phyloP scores from a whole-genome alignment of 2,113 vertebrate genomes.

The Hucho hucho region DNA sequence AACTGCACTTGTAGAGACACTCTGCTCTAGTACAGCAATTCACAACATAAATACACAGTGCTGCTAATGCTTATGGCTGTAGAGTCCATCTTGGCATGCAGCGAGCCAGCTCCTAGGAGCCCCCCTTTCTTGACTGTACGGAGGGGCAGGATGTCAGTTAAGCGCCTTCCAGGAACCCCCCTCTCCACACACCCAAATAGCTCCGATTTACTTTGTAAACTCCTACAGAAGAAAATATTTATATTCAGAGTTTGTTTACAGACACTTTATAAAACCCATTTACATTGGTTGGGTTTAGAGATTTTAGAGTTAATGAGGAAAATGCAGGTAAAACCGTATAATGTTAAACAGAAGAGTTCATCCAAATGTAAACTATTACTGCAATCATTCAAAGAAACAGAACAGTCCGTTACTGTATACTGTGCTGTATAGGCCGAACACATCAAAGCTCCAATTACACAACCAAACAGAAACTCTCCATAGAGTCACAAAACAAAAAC shows the following conservation, averaged over 20 bases:
- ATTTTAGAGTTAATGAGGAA: slow-evolving; percentile 1
- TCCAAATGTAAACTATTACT: background rate
- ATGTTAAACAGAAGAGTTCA: background rate
- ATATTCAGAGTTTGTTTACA: background rate
- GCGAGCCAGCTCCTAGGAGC: slow-evolving; percentile 20
- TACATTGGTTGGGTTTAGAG: slow-evolving; percentile 13
- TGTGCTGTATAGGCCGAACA: background rate
- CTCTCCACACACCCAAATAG: slow-evolving; percentile 19
- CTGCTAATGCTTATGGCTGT: slow-evolving; percentile 21
- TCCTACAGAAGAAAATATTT: background rate
- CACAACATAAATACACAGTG: slow-evolving; percentile 20
- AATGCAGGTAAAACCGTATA: background rate
- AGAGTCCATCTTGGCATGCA: slow-evolving; percentile 45
- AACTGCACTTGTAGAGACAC: slow-evolving; percentile 17
- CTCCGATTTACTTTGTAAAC: slow-evolving; percentile 35
- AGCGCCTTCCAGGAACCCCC: slow-evolving; percentile 60
- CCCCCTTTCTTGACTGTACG: slow-evolving; percentile 42
- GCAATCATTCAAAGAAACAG: slow-evolving; percentile 2
- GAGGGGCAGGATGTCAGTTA: slow-evolving; percentile 54
- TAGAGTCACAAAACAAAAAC: slow-evolving; percentile 4
- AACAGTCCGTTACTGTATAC: background rate
- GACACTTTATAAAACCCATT: slow-evolving; percentile 2
- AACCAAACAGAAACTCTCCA: slow-evolving; percentile 10
- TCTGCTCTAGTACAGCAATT: slow-evolving; percentile 15
- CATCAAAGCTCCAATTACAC: slow-evolving; percentile 7